phyloP scores from a whole-genome alignment of 2,113 vertebrate genomes.

The Saiga tatarica region DNA sequence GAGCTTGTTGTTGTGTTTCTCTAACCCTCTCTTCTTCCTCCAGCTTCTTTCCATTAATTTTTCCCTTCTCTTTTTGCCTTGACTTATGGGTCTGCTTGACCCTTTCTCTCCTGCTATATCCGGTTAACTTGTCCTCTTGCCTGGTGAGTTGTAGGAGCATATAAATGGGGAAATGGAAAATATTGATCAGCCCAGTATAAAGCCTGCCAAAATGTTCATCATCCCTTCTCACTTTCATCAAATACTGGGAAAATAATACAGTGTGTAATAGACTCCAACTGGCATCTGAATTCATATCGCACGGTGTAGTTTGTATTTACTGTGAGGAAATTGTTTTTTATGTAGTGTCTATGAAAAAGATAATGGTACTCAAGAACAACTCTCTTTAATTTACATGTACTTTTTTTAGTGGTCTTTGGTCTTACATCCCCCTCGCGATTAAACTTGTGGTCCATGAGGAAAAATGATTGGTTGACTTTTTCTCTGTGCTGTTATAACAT shows the following conservation, averaged over 20 bases:
- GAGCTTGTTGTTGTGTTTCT: not conserved
- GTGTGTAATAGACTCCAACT: not conserved
- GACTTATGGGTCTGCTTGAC: not conserved
- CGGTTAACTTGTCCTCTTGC: not conserved
- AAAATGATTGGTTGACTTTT: not conserved
- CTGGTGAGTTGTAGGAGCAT: slow-evolving; percentile 43
- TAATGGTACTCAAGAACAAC: not conserved
- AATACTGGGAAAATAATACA: not conserved
- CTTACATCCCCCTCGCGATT: not conserved
- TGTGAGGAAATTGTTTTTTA: not conserved
- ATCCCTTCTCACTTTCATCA: not conserved
- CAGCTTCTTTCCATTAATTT: not conserved
- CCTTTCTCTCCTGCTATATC: not conserved
- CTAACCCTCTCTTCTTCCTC: not conserved
- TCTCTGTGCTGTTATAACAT: not conserved
- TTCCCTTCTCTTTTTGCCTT: not conserved
- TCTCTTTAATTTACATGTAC: slow-evolving; percentile 27
- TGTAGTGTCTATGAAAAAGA: not conserved
- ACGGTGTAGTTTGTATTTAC: not conserved
- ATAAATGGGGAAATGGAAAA: slow-evolving; percentile 50
- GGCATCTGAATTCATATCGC: not conserved
- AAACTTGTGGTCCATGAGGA: not conserved
- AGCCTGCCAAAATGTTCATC: slow-evolving; percentile 55
- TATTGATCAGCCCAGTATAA: slow-evolving; percentile 42
- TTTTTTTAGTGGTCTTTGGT: slow-evolving; percentile 11